Evolutionary conservation across 2,113 vertebrate species (phyloP).

Genomic region (Gobius niger): DNA sequence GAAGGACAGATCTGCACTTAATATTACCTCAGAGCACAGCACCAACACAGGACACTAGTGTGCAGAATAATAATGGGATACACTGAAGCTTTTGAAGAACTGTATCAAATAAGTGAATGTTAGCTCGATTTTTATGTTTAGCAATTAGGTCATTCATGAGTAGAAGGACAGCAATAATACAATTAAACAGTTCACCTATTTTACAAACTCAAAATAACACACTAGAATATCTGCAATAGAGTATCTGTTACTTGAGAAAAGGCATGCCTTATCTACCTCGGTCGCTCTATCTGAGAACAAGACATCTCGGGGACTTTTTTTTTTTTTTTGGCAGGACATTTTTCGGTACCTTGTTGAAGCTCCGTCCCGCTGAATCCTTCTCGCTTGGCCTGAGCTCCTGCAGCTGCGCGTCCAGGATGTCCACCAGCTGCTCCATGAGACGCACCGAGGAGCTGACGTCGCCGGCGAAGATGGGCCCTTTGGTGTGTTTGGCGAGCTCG

Average conservation of each 20-base stretch:
- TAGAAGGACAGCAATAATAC: too few species aligned
- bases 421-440: slow-evolving; percentile 97
- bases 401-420: slow-evolving; percentile 96
- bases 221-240: too few species aligned
- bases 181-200: too few species aligned
- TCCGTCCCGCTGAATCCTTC: slow-evolving; percentile 88
- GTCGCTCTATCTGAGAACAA: too few species aligned
- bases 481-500: slow-evolving; percentile 96
- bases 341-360: slow-evolving; percentile 92
- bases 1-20: slow-evolving; percentile 21
- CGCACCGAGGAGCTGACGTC: slow-evolving; percentile 95
- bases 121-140: neutral
- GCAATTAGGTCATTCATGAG: too few species aligned
- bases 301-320: too few species aligned
- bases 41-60: slow-evolving; percentile 4
- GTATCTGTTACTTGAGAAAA: too few species aligned
- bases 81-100: neutral
- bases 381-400: slow-evolving; percentile 93
- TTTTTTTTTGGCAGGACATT: neutral
- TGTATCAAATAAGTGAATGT: neutral
- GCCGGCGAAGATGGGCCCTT: slow-evolving; percentile 91
- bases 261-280: too few species aligned
- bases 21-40: neutral
- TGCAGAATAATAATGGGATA: neutral
- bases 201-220: too few species aligned